Percentiles rank a stretch among this genome's conserved stretches.
These are phyloP conservation scores for Neoarius graeffei DNA, from an alignment of 2,113 vertebrate genomes.

Conservation along the genomic window DNA sequence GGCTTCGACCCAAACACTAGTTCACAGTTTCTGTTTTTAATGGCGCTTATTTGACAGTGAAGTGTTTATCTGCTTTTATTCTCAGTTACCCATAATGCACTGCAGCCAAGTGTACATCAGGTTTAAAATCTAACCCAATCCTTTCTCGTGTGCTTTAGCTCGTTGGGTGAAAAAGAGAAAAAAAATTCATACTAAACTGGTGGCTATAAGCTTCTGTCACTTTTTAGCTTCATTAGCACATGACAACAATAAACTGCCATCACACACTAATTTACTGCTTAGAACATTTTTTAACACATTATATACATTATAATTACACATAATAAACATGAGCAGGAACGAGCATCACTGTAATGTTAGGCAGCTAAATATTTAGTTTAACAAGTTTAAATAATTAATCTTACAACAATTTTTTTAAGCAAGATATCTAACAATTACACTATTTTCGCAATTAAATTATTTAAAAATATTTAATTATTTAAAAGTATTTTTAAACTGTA, in stretches of 20 bases:
- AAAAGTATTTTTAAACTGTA: background rate
- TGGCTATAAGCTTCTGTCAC: background rate
- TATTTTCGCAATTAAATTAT: too few species aligned
- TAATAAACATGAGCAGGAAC: background rate
- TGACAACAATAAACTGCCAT: background rate
- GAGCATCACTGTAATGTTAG: background rate
- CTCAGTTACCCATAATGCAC: slow-evolving; percentile 13
- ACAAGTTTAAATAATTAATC: background rate
- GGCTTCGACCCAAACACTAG: slow-evolving; percentile 7
- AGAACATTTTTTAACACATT: background rate
- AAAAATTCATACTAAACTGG: background rate
- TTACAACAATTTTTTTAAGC: background rate
- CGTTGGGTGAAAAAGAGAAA: background rate
- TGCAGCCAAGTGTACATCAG: background rate
- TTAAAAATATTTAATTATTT: too few species aligned
- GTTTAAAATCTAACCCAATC: background rate
- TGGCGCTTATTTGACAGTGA: background rate
- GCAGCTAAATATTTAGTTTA: background rate
- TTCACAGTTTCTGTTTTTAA: background rate
- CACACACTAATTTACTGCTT: background rate
- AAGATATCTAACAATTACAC: too few species aligned
- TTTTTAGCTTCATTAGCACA: background rate
- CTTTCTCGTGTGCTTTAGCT: background rate
- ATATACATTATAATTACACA: background rate
- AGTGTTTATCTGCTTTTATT: background rate